These are phyloP conservation scores for Nicator chloris DNA, from an alignment of 2,113 vertebrate genomes.

Conservation along the genomic window DNA sequence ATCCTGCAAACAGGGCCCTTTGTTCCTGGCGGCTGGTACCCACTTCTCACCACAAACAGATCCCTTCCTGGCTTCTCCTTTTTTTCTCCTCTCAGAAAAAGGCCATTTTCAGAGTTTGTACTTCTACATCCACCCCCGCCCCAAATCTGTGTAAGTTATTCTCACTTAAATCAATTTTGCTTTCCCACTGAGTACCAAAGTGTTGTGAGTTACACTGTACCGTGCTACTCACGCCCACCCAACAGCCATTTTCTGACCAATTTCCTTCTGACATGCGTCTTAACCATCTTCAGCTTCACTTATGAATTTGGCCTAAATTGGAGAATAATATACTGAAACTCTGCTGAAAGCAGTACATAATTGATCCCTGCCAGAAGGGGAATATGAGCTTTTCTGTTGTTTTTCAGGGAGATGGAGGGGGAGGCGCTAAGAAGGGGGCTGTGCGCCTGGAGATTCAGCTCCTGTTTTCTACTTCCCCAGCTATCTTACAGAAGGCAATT, in stretches of 20 bases:
- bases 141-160: neutral
- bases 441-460: neutral
- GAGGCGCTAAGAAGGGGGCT: neutral
- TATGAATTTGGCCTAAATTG: neutral
- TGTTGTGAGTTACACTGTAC: neutral
- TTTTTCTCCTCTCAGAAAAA: neutral
- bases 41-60: neutral
- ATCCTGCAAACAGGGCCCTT: neutral
- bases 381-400: neutral
- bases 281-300: neutral
- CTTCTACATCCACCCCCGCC: neutral
- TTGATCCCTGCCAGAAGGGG: neutral
- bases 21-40: neutral
- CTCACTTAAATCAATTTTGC: slow-evolving; percentile 24
- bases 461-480: neutral
- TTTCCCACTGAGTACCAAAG: neutral
- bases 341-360: neutral
- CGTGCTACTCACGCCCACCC: neutral
- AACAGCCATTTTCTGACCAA: slow-evolving; percentile 29
- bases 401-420: neutral
- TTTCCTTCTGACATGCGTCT: slow-evolving; percentile 21
- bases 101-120: slow-evolving; percentile 12
- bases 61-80: neutral
- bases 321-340: neutral
- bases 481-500: neutral